Evolutionary conservation across 2,113 vertebrate species (phyloP).

Genomic region (Leuciscus idus): DNA sequence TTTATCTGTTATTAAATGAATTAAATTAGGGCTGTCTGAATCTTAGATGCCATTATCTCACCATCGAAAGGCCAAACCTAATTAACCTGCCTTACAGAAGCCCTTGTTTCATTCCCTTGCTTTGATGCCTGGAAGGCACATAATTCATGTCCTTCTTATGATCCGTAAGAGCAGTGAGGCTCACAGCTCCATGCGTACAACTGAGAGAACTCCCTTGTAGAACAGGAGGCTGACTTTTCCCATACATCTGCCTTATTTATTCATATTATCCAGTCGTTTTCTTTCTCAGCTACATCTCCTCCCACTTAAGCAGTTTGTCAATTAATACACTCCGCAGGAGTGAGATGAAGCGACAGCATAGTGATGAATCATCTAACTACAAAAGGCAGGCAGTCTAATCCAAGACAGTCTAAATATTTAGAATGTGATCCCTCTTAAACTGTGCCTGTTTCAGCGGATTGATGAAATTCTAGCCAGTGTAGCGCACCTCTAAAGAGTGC

Average conservation of each 20-base stretch:
- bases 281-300: constrained; percentile 6
- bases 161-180: neutral
- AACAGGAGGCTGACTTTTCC: neutral
- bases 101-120: constrained; percentile 16
- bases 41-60: neutral
- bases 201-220: neutral
- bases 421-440: neutral
- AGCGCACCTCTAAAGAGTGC: neutral
- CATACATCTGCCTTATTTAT: constrained; percentile 13
- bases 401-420: constrained; percentile 1
- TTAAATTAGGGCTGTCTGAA: neutral
- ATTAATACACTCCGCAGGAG: constrained; percentile 27
- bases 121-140: constrained; percentile 16
- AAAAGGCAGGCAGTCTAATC: neutral
- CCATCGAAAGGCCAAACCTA: constrained; percentile 8
- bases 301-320: constrained; percentile 26
- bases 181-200: neutral
- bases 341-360: constrained; percentile 11
- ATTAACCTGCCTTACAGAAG: constrained; percentile 33
- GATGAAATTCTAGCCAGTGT: constrained; percentile 32
- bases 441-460: neutral
- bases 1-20: neutral
- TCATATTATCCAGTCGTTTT: neutral
- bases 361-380: neutral
- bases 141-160: constrained; percentile 10